These are phyloP conservation scores for Mugil cephalus DNA, from an alignment of 2,113 vertebrate species.

Conservation along the genomic window DNA sequence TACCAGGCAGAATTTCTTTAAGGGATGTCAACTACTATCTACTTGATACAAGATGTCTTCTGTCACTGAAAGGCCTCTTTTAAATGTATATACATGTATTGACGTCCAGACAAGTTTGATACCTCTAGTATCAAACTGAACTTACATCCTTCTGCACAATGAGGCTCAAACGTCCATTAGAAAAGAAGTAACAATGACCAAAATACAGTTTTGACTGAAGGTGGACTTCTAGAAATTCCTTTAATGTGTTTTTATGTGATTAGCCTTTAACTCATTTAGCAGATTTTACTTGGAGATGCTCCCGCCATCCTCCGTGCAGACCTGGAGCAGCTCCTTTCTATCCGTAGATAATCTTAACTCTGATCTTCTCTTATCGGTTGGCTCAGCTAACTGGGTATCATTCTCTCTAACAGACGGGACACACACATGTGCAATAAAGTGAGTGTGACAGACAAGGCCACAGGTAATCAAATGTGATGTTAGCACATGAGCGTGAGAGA, in stretches of 20 bases:
- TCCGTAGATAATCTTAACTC: slow-evolving; percentile 70
- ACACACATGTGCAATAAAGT: slow-evolving; percentile 13
- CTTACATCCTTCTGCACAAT: no score
- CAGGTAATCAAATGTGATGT: slow-evolving; percentile 7
- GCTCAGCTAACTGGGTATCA: slow-evolving; percentile 65
- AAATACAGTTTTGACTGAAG: background rate
- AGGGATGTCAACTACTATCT: no score
- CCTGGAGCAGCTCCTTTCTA: slow-evolving; percentile 53
- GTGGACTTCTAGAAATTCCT: slow-evolving; percentile 7
- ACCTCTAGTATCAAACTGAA: no score
- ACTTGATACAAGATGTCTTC: no score
- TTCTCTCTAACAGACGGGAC: slow-evolving; percentile 52
- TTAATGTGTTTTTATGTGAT: slow-evolving; percentile 51
- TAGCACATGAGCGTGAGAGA: slow-evolving; percentile 28
- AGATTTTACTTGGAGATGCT: slow-evolving; percentile 68
- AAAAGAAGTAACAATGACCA: no score
- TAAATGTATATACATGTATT: no score
- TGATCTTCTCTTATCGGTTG: slow-evolving; percentile 69
- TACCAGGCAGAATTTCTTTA: no score
- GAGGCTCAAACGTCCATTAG: no score
- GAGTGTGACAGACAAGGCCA: slow-evolving; percentile 17
- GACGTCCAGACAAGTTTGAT: no score
- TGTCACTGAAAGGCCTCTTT: no score
- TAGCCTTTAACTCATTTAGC: slow-evolving; percentile 42
- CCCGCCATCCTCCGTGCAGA: slow-evolving; percentile 39